phyloP scores from a whole-genome alignment of 2,888 invertebrate species.

The Torymus aiolomorphi region DNA sequence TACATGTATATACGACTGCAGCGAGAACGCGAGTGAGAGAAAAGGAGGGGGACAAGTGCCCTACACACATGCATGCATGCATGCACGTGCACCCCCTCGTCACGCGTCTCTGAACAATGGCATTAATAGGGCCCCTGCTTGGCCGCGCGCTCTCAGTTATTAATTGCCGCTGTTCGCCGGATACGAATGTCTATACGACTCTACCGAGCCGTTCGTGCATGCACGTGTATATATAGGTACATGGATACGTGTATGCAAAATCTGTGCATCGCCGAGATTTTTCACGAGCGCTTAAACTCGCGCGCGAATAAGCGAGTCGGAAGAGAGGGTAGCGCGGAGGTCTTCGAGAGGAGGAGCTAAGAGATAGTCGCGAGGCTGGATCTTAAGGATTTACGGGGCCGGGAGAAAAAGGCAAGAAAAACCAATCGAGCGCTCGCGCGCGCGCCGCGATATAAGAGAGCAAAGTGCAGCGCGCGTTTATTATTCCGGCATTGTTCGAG shows the following conservation, averaged over 20 bases:
- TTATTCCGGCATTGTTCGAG: constrained; percentile 54
- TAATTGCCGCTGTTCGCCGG: constrained; percentile 73
- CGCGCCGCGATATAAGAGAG: constrained; percentile 19
- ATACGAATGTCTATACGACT: constrained; percentile 67
- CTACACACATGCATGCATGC: not conserved
- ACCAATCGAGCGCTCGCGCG: constrained; percentile 4
- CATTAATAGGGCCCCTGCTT: constrained; percentile 71
- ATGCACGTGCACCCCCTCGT: constrained; percentile 65
- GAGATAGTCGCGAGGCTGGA: not conserved
- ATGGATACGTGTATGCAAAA: not conserved
- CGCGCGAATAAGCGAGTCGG: not conserved
- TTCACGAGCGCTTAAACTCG: not conserved
- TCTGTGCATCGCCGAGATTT: constrained; percentile 18
- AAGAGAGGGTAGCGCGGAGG: not conserved
- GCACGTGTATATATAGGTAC: not conserved
- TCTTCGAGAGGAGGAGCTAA: not conserved
- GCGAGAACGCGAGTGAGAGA: not conserved
- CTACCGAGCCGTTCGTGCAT: too few species aligned
- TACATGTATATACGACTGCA: too few species aligned
- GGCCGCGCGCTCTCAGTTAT: constrained; percentile 71
- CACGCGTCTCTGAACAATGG: constrained; percentile 76
- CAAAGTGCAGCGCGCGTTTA: constrained; percentile 26
- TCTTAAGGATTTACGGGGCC: constrained; percentile 10
- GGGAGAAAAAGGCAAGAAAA: constrained; percentile 18
- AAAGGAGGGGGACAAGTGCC: not conserved